Percentiles rank a stretch among this genome's conserved stretches.
Conservation (phyloP, 2,113 vertebrate genomes). For the Anoura caudifer region DNA sequence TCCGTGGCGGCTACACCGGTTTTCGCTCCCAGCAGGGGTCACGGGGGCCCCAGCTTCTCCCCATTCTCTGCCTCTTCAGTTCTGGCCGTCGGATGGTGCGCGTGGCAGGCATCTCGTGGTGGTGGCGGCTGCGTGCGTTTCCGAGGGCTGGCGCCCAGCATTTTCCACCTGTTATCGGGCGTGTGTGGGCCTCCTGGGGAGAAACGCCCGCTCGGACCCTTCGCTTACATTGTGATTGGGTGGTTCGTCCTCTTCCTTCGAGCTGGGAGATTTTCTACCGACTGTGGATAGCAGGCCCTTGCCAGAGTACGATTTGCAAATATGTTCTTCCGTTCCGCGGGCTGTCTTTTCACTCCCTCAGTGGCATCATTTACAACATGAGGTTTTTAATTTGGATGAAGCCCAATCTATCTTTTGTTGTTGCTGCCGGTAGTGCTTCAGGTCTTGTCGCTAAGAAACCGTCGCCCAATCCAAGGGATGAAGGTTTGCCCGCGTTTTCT, state of each 20-base stretch:
- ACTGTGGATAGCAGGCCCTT: background rate
- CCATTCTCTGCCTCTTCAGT: background rate
- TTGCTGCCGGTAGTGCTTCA: background rate
- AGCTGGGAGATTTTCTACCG: background rate
- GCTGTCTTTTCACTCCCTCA: background rate
- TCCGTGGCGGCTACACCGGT: background rate
- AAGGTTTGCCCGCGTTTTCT: background rate
- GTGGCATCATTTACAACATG: background rate
- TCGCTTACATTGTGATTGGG: too few species aligned
- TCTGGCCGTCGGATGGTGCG: background rate
- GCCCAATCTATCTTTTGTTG: background rate
- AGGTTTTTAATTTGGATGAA: background rate
- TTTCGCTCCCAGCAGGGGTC: rapidly evolving
- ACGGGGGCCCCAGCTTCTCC: background rate
- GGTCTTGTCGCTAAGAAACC: background rate
- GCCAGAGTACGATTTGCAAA: background rate
- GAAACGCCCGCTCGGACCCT: background rate
- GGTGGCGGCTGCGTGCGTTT: rapidly evolving
- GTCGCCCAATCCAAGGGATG: background rate
- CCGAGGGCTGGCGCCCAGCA: rapidly evolving
- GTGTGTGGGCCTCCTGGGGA: background rate
- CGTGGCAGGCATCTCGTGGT: background rate
- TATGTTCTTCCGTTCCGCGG: background rate
- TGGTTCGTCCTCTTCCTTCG: background rate
- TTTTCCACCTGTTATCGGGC: background rate